Conservation (phyloP, 2,888 invertebrate species). For the Cantharis rustica region DNA sequence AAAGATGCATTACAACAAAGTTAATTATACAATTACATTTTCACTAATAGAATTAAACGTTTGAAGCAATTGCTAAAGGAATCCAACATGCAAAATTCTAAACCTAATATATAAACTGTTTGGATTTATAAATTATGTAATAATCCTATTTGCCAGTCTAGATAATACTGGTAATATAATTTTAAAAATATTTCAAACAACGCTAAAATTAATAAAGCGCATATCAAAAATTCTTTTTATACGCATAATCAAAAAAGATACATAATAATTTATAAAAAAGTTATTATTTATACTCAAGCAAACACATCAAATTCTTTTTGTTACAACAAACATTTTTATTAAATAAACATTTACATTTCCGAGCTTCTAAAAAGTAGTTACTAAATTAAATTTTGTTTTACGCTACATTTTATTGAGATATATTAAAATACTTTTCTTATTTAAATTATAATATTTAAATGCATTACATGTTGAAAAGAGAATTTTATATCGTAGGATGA, state of each 20-base stretch:
- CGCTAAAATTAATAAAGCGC: not conserved
- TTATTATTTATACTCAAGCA: not conserved
- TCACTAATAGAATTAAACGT: not conserved
- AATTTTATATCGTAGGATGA: not conserved
- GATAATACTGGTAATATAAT: not conserved
- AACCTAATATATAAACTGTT: not conserved
- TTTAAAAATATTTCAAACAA: not conserved
- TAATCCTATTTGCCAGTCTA: not conserved
- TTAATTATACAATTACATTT: not conserved
- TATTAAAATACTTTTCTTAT: not conserved
- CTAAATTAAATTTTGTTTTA: not conserved
- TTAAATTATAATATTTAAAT: not conserved
- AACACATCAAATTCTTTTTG: not conserved
- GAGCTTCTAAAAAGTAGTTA: not conserved
- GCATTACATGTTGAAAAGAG: not conserved
- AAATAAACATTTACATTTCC: not conserved
- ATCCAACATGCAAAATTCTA: not conserved
- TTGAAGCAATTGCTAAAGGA: not conserved
- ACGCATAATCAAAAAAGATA: not conserved
- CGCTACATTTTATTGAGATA: not conserved
- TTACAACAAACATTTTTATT: not conserved
- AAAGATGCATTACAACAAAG: not conserved
- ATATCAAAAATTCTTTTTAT: not conserved
- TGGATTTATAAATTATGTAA: not conserved
- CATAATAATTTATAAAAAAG: not conserved